phyloP scores from a whole-genome alignment of 2,797 vertebrate species.

The Xyrichtys novacula region DNA sequence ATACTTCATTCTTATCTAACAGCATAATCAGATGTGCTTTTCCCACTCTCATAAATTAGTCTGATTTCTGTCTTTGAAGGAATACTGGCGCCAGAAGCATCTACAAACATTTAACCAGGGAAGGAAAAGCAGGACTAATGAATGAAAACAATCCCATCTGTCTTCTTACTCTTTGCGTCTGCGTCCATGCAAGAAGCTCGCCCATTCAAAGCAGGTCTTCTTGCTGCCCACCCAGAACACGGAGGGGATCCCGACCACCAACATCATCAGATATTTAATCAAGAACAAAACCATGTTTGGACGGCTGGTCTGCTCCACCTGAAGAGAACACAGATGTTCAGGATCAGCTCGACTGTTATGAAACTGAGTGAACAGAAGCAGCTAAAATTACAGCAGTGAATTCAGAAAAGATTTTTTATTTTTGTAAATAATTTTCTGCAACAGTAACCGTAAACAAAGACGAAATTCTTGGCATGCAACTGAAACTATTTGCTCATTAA shows the following conservation, averaged over 20 bases:
- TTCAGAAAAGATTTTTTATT: too few species aligned
- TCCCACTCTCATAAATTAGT: too few species aligned
- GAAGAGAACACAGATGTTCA: conserved; percentile 18
- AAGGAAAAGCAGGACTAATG: neutral
- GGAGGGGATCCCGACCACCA: conserved; percentile 96
- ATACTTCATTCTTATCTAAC: too few species aligned
- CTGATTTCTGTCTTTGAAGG: too few species aligned
- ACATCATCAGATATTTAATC: conserved; percentile 96
- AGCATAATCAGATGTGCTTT: too few species aligned
- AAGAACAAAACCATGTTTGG: conserved; percentile 93
- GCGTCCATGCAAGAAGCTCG: conserved; percentile 93
- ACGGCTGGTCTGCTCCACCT: conserved; percentile 92
- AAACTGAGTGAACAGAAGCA: neutral
- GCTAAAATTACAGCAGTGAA: too few species aligned
- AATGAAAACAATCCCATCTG: neutral
- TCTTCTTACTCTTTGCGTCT: conserved; percentile 93
- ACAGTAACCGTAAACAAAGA: neutral
- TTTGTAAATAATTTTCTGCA: neutral
- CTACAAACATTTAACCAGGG: neutral
- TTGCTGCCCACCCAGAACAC: conserved; percentile 99
- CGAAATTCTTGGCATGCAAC: conserved; percentile 15
- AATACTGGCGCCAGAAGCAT: too few species aligned
- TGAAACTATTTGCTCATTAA: conserved; percentile 11
- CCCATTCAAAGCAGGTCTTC: conserved; percentile 99
- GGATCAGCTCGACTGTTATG: neutral